phyloP scores from a whole-genome alignment of 2,888 invertebrate species.

The Athalia circularis region DNA sequence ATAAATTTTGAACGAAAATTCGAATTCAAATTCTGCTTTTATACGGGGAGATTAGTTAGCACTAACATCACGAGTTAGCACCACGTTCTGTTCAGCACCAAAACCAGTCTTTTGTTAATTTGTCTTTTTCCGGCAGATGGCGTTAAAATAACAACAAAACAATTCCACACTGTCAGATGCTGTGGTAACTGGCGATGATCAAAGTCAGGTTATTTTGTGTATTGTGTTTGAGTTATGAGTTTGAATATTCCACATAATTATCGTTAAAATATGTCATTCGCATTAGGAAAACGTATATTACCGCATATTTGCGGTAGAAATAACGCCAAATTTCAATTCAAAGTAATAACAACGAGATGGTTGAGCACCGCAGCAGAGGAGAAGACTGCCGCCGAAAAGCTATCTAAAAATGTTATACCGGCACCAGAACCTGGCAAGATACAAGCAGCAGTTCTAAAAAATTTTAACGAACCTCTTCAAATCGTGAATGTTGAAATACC shows the following conservation, averaged over 20 bases:
- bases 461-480: conserved; percentile 75
- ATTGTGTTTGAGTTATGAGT: conserved; percentile 4
- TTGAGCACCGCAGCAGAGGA: conserved; percentile 39
- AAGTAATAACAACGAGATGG: conserved; percentile 48
- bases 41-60: too few relatives aligned
- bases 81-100: too few relatives aligned
- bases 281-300: conserved; percentile 51
- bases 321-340: conserved; percentile 48
- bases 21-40: too few relatives aligned
- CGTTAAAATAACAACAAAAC: too few relatives aligned
- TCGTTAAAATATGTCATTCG: conserved; percentile 54
- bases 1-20: too few relatives aligned
- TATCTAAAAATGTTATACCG: conserved; percentile 49
- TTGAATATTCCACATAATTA: neutral
- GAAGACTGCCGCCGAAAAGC: conserved; percentile 50
- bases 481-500: conserved; percentile 74
- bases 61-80: too few relatives aligned
- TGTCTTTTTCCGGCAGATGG: conserved; percentile 2
- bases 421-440: conserved; percentile 59
- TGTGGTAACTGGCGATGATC: too few relatives aligned
- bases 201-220: neutral
- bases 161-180: too few relatives aligned
- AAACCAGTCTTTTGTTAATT: too few relatives aligned
- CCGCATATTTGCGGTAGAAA: conserved; percentile 49
- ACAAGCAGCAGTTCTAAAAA: conserved; percentile 76